phyloP scores from a whole-genome alignment of 2,797 vertebrate genomes.

The Cheracebus regulus region DNA sequence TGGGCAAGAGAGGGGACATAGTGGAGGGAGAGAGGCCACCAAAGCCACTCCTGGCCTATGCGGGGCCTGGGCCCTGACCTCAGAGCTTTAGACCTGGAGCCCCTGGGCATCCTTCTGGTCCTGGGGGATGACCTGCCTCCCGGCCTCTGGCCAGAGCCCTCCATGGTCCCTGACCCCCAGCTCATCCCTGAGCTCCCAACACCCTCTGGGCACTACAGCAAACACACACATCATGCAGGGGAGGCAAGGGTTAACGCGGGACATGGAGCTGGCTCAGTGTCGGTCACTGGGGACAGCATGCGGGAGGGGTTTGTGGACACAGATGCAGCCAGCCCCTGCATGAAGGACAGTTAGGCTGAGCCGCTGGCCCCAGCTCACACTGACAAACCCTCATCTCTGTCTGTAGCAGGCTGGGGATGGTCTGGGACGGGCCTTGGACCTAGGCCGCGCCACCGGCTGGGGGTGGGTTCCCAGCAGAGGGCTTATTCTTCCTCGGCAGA shows the following conservation, averaged over 20 bases:
- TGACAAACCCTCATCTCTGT: not conserved
- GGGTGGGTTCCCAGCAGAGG: not conserved
- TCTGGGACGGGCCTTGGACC: not conserved
- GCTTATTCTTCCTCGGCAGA: not conserved
- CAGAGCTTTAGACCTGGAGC: not conserved
- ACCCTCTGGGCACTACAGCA: not conserved
- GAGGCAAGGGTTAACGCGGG: not conserved
- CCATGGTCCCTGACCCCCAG: not conserved
- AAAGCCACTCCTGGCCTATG: not conserved
- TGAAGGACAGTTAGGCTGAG: not conserved
- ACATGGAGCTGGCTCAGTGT: not conserved
- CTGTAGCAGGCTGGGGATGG: not conserved
- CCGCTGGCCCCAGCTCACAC: conserved; percentile 47
- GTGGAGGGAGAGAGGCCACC: not conserved
- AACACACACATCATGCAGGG: not conserved
- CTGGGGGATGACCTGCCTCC: not conserved
- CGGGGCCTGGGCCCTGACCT: not conserved
- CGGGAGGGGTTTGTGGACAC: conserved; percentile 22
- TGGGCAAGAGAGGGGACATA: not conserved
- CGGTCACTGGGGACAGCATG: not conserved
- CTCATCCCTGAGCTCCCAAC: not conserved
- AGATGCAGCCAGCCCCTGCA: no score
- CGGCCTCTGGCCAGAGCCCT: not conserved
- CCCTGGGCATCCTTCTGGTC: not conserved
- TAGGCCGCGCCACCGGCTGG: fast-evolving